Evolutionary conservation across 2,888 invertebrate species (phyloP), one percentile per base, ranked within the genome.

Genomic region (Drosophila longiperda): DNA sequence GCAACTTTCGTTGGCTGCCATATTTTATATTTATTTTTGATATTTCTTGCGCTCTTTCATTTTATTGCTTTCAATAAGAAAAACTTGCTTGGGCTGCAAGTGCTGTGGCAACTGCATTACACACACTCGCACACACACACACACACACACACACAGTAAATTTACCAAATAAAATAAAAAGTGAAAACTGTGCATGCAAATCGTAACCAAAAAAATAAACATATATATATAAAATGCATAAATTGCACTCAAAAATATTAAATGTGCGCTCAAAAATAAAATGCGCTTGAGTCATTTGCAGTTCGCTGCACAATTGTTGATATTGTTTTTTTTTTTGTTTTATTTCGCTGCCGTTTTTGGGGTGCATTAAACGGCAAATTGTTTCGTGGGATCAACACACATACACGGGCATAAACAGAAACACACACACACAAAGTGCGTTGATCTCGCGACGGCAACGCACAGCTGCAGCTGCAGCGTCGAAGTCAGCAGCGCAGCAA

Each of bases 311-410:
- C 40, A 74, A 68, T 70, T 61, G 60, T 64, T 67, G 61, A 59
- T 26, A 26, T 67, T 12, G 26, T n/a, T 34, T 15, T 33, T 32
- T 11, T 20, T 62, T 57, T 63, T 66, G 66, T 72, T 53, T 69
- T 38, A 38, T 32, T 66, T 70, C 59, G 23, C 15, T 45, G 49
- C 48, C 48, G 57, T 67, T 79, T 87, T 87, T 75, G 64, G 86
- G 87, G 88, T 88, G 87, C 88, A 88, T 88, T 87, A 88, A 87
- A 87, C 87, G 87, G 87, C 86, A 87, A 87, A 87, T 86, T 87
- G 87, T 87, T 87, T 87, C 84, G 88, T 87, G 88, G 87, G 87
- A 87, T 87, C 87, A 87, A 29, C 29, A 87, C 79, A 78, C 74
- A 55, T 50, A 45, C 26, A 61, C 50, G 55, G 17, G 17, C 59